phyloP scores from a whole-genome alignment of 1,140 invertebrate species.

The Drosophila melanogaster region DNA sequence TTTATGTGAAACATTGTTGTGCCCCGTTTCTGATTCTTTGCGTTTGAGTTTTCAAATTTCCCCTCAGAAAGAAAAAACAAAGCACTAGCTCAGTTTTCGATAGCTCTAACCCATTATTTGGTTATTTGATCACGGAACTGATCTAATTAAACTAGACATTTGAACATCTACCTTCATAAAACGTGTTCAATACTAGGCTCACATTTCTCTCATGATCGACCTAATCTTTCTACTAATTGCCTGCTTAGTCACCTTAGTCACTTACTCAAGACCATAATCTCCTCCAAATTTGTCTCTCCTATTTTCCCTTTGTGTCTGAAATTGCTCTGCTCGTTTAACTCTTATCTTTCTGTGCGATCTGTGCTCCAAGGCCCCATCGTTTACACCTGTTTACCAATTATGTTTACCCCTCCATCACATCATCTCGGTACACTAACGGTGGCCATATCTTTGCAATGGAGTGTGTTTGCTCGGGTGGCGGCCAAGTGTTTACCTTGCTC shows the following conservation, averaged over 20 bases:
- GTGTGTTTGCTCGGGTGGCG: conserved; percentile 17
- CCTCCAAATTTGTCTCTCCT: neutral
- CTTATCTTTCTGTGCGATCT: conserved; percentile 47
- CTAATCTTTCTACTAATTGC: conserved; percentile 14
- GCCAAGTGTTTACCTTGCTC: conserved; percentile 76
- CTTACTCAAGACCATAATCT: neutral
- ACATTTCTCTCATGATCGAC: conserved; percentile 1
- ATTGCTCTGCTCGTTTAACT: conserved; percentile 40
- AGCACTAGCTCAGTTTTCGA: no score
- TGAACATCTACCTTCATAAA: neutral
- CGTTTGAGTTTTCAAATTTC: neutral
- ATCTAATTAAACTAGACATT: neutral
- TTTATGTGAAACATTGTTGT: conserved; percentile 25
- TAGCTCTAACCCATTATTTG: neutral
- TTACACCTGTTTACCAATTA: conserved; percentile 74
- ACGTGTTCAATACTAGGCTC: neutral
- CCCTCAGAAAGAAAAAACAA: neutral
- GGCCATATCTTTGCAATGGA: neutral
- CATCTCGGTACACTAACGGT: conserved; percentile 28
- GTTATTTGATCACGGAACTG: no score
- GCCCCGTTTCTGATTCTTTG: neutral
- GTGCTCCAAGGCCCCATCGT: conserved; percentile 11
- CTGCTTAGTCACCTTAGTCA: conserved; percentile 27
- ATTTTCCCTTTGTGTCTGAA: conserved; percentile 21
- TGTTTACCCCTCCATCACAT: conserved; percentile 54